These are phyloP conservation scores for Periplaneta americana DNA, from an alignment of 1,140 invertebrate genomes.

Conservation along the genomic window DNA sequence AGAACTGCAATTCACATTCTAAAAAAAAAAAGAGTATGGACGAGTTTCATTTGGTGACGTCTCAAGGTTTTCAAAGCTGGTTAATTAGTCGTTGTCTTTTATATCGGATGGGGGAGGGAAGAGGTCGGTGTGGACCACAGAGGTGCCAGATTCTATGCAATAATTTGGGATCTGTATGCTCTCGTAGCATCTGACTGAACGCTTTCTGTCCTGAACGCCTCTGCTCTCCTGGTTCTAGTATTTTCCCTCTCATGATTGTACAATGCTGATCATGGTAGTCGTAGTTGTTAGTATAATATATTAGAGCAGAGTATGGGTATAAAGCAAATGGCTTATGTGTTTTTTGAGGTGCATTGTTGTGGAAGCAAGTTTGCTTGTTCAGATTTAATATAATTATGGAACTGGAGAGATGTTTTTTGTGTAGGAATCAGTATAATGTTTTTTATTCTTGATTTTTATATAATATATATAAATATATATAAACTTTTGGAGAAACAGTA, in stretches of 20 bases:
- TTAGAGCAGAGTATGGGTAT: slow-evolving; percentile 9
- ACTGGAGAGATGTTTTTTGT: background rate
- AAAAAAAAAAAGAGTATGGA: no score
- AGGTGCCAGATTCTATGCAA: slow-evolving; percentile 4
- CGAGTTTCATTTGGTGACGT: no score
- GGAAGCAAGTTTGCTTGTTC: slow-evolving; percentile 5
- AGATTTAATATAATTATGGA: slow-evolving; percentile 10
- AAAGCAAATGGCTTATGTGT: slow-evolving; percentile 22
- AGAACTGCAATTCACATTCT: no score
- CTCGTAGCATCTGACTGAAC: slow-evolving; percentile 10
- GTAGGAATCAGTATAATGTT: background rate
- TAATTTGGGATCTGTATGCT: slow-evolving; percentile 13
- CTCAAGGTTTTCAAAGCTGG: background rate
- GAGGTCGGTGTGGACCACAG: background rate
- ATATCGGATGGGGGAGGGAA: background rate
- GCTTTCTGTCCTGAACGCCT: background rate
- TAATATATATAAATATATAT: slow-evolving; percentile 6
- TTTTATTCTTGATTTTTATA: slow-evolving; percentile 11
- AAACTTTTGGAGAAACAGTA: background rate
- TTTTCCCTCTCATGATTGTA: slow-evolving; percentile 3
- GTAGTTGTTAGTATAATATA: slow-evolving; percentile 18
- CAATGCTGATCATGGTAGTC: slow-evolving; percentile 13
- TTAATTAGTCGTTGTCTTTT: background rate
- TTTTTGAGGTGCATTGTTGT: slow-evolving; percentile 21
- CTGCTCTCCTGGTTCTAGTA: slow-evolving; percentile 2